Conservation (phyloP, 2,888 invertebrate species). For the Cyclophora albipunctata region DNA sequence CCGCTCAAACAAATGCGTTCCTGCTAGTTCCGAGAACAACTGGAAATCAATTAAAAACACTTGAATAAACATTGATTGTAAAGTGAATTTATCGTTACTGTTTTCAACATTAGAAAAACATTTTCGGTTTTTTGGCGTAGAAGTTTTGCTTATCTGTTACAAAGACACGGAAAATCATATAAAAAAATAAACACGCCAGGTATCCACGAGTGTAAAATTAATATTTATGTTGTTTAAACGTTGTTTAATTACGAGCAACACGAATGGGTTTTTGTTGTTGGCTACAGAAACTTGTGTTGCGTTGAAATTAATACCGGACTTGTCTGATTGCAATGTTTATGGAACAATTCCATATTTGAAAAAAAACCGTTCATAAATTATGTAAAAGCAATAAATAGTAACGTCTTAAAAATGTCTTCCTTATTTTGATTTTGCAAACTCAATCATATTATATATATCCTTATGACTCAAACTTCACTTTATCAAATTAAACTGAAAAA, state of each 20-base stretch:
- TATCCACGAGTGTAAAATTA: constrained; percentile 50
- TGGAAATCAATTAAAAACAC: too few species aligned
- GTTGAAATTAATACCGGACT: constrained; percentile 19
- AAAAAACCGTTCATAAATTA: too few species aligned
- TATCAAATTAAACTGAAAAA: too few species aligned
- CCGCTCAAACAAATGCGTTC: not conserved
- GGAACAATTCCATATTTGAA: not conserved
- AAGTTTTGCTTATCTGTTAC: constrained; percentile 5
- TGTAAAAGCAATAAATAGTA: too few species aligned
- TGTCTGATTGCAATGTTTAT: not conserved
- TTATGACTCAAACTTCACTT: too few species aligned
- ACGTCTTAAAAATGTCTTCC: too few species aligned
- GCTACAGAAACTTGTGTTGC: constrained; percentile 14
- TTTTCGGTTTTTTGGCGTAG: too few species aligned
- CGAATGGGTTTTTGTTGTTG: constrained; percentile 34
- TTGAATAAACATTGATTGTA: not conserved
- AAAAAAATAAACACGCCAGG: constrained; percentile 33
- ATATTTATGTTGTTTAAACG: constrained; percentile 66
- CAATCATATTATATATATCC: too few species aligned
- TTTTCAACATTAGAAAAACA: too few species aligned
- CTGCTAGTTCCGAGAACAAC: too few species aligned
- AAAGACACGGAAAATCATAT: constrained; percentile 1
- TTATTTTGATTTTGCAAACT: too few species aligned
- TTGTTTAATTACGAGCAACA: constrained; percentile 56
- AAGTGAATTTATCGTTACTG: not conserved